A percentile compares a stretch with the other conserved stretches of the same genome.
Evolutionary conservation across 2,888 invertebrate genomes (phyloP).

Genomic region (Cantharis flavilabris): DNA sequence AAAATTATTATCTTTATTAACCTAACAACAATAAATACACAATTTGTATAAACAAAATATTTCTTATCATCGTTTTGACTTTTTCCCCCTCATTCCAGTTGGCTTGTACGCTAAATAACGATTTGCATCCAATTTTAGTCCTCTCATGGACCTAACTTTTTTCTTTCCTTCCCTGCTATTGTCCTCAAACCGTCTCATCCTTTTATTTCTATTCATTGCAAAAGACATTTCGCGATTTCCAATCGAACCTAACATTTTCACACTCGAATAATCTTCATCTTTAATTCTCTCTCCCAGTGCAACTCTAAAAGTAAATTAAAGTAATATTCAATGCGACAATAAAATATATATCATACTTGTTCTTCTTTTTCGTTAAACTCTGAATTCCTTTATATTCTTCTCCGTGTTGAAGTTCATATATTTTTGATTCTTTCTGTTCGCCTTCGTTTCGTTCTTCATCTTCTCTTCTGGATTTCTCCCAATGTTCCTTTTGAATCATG

Average conservation of each 20-base stretch:
- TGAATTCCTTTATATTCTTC: constrained; percentile 63
- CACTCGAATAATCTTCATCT: constrained; percentile 57
- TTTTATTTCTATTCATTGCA: constrained; percentile 63
- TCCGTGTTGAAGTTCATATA: constrained; percentile 65
- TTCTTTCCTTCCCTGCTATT: constrained; percentile 70
- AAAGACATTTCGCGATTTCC: constrained; percentile 85
- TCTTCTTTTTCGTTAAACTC: constrained; percentile 58
- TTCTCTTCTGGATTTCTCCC: constrained; percentile 51
- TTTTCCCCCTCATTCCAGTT: background rate
- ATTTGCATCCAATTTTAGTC: background rate
- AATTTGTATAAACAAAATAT: background rate
- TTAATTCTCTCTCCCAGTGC: constrained; percentile 75
- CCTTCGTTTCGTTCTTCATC: constrained; percentile 40
- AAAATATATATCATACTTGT: constrained; percentile 53
- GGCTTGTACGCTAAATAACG: background rate
- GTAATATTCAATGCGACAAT: constrained; percentile 3
- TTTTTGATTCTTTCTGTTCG: constrained; percentile 57
- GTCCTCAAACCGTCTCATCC: constrained; percentile 62
- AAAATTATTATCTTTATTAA: background rate
- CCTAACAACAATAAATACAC: background rate
- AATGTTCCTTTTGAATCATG: constrained; percentile 63
- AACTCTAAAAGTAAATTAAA: constrained; percentile 58
- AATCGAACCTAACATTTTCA: constrained; percentile 62
- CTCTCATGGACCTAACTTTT: constrained; percentile 63
- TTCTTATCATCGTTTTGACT: background rate